Evolutionary conservation across 2,797 vertebrate species (phyloP).

Genomic region (Coilia nasus): DNA sequence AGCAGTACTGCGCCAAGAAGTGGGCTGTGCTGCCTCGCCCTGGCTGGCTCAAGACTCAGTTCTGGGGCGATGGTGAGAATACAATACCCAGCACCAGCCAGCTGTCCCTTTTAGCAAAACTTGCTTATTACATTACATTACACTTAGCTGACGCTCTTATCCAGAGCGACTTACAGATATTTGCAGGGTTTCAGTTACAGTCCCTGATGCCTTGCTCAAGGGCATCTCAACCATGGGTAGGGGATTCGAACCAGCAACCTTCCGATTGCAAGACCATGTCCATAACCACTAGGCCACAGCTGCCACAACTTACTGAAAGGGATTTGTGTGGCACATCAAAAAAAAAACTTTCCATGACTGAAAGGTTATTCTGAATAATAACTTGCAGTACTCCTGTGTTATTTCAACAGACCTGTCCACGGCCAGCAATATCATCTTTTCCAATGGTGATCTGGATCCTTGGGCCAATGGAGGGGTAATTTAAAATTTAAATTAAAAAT

Average conservation of each 20-base stretch:
- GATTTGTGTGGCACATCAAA: too few relatives aligned
- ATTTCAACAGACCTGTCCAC: slow-evolving; percentile 77
- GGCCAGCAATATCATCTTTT: slow-evolving; percentile 93
- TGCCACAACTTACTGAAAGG: not conserved
- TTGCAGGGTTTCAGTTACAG: too few relatives aligned
- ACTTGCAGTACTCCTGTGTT: not conserved
- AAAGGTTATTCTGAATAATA: not conserved
- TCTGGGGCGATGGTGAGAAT: slow-evolving; percentile 83
- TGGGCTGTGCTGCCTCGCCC: slow-evolving; percentile 83
- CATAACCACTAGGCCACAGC: too few relatives aligned
- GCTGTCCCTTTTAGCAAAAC: not conserved
- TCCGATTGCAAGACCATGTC: too few relatives aligned
- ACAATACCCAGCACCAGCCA: not conserved
- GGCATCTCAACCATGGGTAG: too few relatives aligned
- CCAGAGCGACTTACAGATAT: too few relatives aligned
- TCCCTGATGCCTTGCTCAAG: too few relatives aligned
- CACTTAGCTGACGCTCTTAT: too few relatives aligned
- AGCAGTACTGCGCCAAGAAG: slow-evolving; percentile 78
- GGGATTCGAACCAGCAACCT: too few relatives aligned
- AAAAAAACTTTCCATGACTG: not conserved
- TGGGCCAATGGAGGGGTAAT: slow-evolving; percentile 95
- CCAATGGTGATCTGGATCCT: slow-evolving; percentile 92
- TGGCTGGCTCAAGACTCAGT: slow-evolving; percentile 82
- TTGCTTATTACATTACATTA: too few relatives aligned
- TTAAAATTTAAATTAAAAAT: not conserved